These are phyloP conservation scores for Galeopsomyia nigrocyanea DNA, from an alignment of 2,888 invertebrate genomes.

Conservation along the genomic window DNA sequence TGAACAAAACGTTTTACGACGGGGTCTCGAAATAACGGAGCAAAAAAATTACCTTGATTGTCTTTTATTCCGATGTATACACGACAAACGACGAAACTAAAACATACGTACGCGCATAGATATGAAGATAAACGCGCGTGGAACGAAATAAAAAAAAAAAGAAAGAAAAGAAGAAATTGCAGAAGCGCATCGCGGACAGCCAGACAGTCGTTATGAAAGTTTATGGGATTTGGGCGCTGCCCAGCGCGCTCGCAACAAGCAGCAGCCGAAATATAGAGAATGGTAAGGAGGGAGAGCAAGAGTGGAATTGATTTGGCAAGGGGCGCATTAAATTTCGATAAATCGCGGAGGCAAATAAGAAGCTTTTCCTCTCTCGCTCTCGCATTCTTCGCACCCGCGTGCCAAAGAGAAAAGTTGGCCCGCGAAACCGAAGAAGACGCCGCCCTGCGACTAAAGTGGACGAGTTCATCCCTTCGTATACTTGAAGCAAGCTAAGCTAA, in stretches of 20 bases:
- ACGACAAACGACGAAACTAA: no score
- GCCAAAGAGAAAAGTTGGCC: slow-evolving; percentile 39
- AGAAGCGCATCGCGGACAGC: background rate
- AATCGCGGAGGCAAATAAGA: slow-evolving; percentile 46
- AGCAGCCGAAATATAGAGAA: no score
- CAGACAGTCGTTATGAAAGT: slow-evolving; percentile 33
- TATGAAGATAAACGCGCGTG: no score
- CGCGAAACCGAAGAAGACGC: slow-evolving; percentile 22
- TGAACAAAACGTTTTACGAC: no score
- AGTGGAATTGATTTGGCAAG: slow-evolving; percentile 45
- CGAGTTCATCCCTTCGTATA: slow-evolving; percentile 36
- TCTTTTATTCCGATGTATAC: no score
- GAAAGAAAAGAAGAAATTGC: no score
- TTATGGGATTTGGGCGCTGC: slow-evolving; percentile 40
- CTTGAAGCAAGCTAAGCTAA: slow-evolving; percentile 29
- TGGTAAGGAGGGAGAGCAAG: no score
- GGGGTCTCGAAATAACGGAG: no score
- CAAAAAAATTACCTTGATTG: no score
- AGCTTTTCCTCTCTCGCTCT: slow-evolving; percentile 27
- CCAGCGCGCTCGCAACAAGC: slow-evolving; percentile 22
- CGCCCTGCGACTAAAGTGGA: slow-evolving; percentile 11
- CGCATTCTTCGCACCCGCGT: background rate
- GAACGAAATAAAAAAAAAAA: no score
- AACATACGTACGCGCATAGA: no score
- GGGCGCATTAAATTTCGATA: slow-evolving; percentile 47